Percentiles rank a stretch among this genome's conserved stretches.
Conservation (phyloP, 2,888 invertebrate genomes). For the Hypselothyrea guttata region DNA sequence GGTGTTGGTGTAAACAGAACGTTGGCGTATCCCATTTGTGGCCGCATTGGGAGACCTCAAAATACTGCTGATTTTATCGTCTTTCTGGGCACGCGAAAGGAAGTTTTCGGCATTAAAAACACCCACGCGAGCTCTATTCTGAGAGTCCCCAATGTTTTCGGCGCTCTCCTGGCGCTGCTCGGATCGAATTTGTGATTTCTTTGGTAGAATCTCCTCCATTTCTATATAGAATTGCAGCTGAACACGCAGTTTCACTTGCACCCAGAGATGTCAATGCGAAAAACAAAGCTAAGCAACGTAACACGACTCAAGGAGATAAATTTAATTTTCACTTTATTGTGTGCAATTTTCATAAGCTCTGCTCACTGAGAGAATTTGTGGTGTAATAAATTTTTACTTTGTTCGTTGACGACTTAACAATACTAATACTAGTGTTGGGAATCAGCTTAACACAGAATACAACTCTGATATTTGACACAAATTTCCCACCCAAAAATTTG, state of each 20-base stretch:
- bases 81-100: conserved; percentile 78
- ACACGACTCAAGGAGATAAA: conserved; percentile 61
- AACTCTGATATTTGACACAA: no score
- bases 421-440: no score
- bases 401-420: no score
- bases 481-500: no score
- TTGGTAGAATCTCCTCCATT: no score
- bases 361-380: conserved; percentile 70
- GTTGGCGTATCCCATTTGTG: conserved; percentile 79
- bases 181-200: no score
- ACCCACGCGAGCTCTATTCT: conserved; percentile 61
- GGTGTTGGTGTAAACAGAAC: conserved; percentile 81
- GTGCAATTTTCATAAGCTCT: conserved; percentile 50
- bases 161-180: conserved; percentile 50
- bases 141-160: conserved; percentile 62
- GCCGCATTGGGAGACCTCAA: conserved; percentile 75
- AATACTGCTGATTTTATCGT: conserved; percentile 80
- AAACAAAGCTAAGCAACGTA: no score
- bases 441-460: no score
- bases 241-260: no score
- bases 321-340: conserved; percentile 54
- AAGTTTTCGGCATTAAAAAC: conserved; percentile 79
- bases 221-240: no score
- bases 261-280: no score
- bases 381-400: conserved; percentile 42